phyloP scores from a whole-genome alignment of 1,140 invertebrate species.

The Hyles euphorbiae region DNA sequence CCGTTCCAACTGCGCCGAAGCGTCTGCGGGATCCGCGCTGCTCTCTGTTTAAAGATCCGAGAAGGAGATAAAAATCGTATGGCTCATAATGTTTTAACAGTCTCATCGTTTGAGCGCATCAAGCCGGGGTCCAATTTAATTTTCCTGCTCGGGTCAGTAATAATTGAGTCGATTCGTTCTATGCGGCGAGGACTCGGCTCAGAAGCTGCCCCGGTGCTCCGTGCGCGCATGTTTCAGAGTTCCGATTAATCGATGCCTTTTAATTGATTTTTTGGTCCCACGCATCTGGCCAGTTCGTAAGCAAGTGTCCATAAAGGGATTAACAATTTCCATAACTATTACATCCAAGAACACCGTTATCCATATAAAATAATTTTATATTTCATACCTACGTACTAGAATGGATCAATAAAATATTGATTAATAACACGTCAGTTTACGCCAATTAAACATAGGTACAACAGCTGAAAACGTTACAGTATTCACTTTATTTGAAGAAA shows the following conservation, averaged over 20 bases:
- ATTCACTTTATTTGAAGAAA: not conserved
- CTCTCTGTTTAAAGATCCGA: slow-evolving; percentile 51
- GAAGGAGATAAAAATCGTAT: slow-evolving; percentile 67
- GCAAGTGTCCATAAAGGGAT: slow-evolving; percentile 15
- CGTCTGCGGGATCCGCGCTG: slow-evolving; percentile 55
- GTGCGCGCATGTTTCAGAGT: slow-evolving; percentile 22
- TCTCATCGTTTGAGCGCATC: slow-evolving; percentile 55
- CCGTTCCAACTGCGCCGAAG: slow-evolving; percentile 51
- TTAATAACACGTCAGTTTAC: too few species aligned
- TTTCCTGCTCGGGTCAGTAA: slow-evolving; percentile 54
- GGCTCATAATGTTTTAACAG: slow-evolving; percentile 71
- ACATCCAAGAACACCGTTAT: not conserved
- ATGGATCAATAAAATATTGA: too few species aligned
- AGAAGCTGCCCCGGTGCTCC: slow-evolving; percentile 30
- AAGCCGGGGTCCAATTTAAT: slow-evolving; percentile 64
- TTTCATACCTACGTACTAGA: too few species aligned
- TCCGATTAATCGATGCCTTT: slow-evolving; percentile 44
- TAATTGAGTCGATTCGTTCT: slow-evolving; percentile 68
- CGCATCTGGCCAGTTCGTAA: slow-evolving; percentile 23
- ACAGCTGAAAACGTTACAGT: too few species aligned
- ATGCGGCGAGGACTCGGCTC: slow-evolving; percentile 36
- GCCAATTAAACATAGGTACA: too few species aligned
- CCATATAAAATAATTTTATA: not conserved
- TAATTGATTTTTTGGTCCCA: slow-evolving; percentile 48
- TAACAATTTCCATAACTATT: slow-evolving; percentile 12